Conservation (phyloP, 2,113 vertebrate genomes). For the Vidua chalybeata region DNA sequence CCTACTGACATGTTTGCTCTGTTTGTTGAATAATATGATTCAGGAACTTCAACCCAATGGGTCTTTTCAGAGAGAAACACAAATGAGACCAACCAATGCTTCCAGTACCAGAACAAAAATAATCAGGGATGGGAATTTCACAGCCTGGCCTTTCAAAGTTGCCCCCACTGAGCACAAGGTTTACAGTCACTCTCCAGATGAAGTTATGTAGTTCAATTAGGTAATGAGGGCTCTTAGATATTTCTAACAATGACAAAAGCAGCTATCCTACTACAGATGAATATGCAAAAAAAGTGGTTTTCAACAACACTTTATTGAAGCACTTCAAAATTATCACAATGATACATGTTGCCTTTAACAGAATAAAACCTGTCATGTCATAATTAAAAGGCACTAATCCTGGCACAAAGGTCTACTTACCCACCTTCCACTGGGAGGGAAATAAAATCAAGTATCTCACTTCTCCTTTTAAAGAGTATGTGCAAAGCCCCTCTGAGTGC, state of each 20-base stretch:
- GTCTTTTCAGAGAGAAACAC: background rate
- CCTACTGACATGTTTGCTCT: background rate
- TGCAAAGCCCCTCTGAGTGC: background rate
- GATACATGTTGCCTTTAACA: conserved; percentile 59
- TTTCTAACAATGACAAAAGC: background rate
- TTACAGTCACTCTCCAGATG: background rate
- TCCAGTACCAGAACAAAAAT: background rate
- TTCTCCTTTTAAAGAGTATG: background rate
- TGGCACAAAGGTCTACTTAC: conserved; percentile 60
- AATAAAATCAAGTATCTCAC: background rate
- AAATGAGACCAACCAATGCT: background rate
- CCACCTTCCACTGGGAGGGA: conserved; percentile 4
- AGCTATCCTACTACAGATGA: conserved; percentile 3
- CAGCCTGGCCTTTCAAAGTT: background rate
- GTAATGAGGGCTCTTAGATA: background rate
- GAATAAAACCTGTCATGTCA: conserved; percentile 26
- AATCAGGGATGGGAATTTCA: background rate
- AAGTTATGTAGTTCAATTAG: background rate
- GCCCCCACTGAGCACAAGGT: background rate
- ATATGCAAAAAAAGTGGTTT: background rate
- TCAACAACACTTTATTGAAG: conserved; percentile 64
- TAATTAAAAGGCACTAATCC: conserved; percentile 64
- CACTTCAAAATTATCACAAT: conserved; percentile 59
- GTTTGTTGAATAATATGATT: background rate
- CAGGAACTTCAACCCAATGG: background rate